Evolutionary conservation across 2,113 vertebrate genomes (phyloP).

Genomic region (Indicator indicator): DNA sequence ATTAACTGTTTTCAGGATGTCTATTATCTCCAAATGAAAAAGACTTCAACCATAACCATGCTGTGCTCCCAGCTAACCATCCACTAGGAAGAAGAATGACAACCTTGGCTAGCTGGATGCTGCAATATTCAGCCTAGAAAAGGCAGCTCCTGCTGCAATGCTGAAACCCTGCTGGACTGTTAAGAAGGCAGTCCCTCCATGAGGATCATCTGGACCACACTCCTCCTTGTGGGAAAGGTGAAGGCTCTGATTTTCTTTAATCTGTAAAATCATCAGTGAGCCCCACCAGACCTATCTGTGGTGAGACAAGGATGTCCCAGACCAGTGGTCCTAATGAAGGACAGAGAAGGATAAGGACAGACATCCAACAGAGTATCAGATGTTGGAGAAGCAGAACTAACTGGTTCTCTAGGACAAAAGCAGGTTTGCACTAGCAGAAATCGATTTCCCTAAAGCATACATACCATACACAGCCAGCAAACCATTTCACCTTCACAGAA

Average conservation of each 20-base stretch:
- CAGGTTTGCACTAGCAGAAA: neutral
- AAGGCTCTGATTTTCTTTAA: neutral
- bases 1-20: neutral
- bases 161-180: neutral
- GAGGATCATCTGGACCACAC: neutral
- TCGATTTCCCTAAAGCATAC: neutral
- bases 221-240: neutral
- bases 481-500: neutral
- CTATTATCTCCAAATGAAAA: neutral
- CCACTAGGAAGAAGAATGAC: neutral
- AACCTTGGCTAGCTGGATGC: neutral
- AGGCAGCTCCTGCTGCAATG: neutral
- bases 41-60: rapidly evolving
- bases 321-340: neutral
- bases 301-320: neutral
- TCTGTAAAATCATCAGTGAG: neutral
- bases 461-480: neutral
- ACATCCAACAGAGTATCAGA: neutral
- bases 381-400: neutral
- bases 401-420: neutral
- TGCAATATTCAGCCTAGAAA: neutral
- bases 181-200: neutral
- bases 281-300: neutral
- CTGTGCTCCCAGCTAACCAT: neutral
- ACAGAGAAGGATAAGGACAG: neutral